These are phyloP conservation scores for Oryzias dopingdopingensis DNA, from an alignment of 2,797 vertebrate species.

Conservation along the genomic window DNA sequence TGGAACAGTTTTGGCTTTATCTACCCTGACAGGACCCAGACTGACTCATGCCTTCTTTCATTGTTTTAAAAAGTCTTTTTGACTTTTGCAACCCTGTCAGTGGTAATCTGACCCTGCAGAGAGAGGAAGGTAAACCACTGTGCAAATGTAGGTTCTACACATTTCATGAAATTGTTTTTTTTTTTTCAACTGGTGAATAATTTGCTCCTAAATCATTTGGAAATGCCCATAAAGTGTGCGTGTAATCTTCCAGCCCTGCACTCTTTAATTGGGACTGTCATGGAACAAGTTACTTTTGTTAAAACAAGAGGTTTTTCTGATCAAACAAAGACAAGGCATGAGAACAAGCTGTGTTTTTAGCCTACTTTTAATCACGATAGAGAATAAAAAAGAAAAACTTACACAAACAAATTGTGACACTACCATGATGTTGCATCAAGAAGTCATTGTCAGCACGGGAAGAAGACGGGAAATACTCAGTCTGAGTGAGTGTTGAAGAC, in stretches of 20 bases:
- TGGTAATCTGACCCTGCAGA: constrained; percentile 10
- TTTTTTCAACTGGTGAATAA: constrained; percentile 70
- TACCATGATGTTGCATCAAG: no score
- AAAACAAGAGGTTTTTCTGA: constrained; percentile 37
- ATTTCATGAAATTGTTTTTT: constrained; percentile 68
- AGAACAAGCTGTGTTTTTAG: constrained; percentile 1
- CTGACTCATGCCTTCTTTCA: constrained; percentile 38
- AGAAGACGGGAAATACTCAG: background rate
- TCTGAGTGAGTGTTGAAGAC: background rate
- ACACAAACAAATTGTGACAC: no score
- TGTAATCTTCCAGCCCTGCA: constrained; percentile 71
- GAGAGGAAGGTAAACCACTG: no score
- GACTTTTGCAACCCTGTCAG: constrained; percentile 42
- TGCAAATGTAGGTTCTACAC: constrained; percentile 18
- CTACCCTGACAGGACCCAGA: constrained; percentile 72
- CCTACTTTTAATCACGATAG: no score
- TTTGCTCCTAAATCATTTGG: constrained; percentile 75
- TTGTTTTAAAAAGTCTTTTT: constrained; percentile 50
- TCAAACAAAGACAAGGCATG: constrained; percentile 12
- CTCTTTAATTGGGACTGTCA: constrained; percentile 69
- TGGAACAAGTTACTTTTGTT: constrained; percentile 72
- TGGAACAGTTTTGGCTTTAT: constrained; percentile 72
- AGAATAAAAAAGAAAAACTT: no score
- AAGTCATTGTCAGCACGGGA: no score
- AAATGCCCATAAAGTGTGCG: constrained; percentile 70